These are phyloP conservation scores for Drosophila neonasuta DNA, from an alignment of 2,888 invertebrate genomes.

Conservation along the genomic window DNA sequence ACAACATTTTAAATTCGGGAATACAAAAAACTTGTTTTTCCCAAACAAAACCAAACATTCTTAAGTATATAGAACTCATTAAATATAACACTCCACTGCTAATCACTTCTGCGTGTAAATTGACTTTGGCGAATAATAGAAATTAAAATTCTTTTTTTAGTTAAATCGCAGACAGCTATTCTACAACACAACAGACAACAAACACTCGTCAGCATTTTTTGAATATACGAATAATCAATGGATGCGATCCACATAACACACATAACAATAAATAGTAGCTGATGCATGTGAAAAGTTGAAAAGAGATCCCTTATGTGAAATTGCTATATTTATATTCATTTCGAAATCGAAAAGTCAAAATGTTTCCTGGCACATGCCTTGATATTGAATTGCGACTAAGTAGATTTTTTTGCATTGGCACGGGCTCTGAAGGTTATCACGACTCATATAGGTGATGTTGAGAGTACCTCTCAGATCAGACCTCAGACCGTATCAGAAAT, in stretches of 20 bases:
- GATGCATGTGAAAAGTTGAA: not conserved
- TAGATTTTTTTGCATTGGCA: slow-evolving; percentile 38
- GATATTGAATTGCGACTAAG: slow-evolving; percentile 50
- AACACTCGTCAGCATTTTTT: not conserved
- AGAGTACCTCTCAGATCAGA: slow-evolving; percentile 3
- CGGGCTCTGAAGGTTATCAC: slow-evolving; percentile 54
- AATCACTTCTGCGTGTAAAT: not conserved
- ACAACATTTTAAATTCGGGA: no score
- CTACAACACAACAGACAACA: not conserved
- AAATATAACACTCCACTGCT: not conserved
- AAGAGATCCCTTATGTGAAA: slow-evolving; percentile 1
- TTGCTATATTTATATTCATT: slow-evolving; percentile 1
- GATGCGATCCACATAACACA: not conserved
- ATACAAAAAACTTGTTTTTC: no score
- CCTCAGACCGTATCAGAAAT: slow-evolving; percentile 43
- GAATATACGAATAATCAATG: not conserved
- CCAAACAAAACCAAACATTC: no score
- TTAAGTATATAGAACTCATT: no score
- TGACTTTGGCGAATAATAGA: not conserved
- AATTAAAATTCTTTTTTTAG: not conserved
- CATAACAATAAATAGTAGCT: not conserved
- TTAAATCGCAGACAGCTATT: not conserved
- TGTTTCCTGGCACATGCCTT: slow-evolving; percentile 48
- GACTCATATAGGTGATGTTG: slow-evolving; percentile 30
- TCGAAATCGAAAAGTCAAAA: slow-evolving; percentile 59